Evolutionary conservation across 2,113 vertebrate genomes (phyloP), one percentile per base, ranked within the genome.

Genomic region (Paracanthobrama guichenoti): DNA sequence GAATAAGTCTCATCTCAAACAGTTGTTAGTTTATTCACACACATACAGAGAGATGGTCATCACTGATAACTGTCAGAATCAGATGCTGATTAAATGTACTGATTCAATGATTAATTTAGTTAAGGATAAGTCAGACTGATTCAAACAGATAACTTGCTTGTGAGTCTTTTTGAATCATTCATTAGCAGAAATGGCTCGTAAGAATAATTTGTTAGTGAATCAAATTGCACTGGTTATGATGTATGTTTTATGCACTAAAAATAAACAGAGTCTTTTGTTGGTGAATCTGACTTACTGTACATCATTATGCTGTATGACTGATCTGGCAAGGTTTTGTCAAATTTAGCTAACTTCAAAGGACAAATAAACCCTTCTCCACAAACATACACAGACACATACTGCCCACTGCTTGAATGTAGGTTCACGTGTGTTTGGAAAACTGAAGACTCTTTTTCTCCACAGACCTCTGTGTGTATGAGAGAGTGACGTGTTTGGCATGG

Each of bases 401-500:
- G 39, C 44, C 24, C 60, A 64, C 42, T 55, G 53, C 22, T 20
- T 42, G 31, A 71, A 74, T 74, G 71, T 11, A 50, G 24, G 12
- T 50, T 46, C 13, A 44, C 44, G n/a, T 46, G 11, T 46, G 22
- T 73, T 73, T 26, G 71, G 44, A 26, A 76, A 55, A 35, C 28
- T n/a, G 5, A 12, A 57, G 10, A 22, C 9, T 57, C 16, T 50
- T 9, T 31, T 64, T 31, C 24, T 28, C 6, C 24, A 59, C 50
- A 39, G 26, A 57, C 9, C 8, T 44, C 14, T 24, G 42, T 50
- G 48, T 48, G 77, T 53, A 82, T 83, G 82, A 82, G 83, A 69
- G 86, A 59, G 39, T 86, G 62, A 84, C 46, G 57, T 35, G 59
- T 28, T 55, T 67, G 74, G 24, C 0, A 77, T 87, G 91, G 89